Evolutionary conservation across 1,140 invertebrate genomes (phyloP), one percentile per base, ranked within the genome.

Genomic region (Ostrea denselamellosa): DNA sequence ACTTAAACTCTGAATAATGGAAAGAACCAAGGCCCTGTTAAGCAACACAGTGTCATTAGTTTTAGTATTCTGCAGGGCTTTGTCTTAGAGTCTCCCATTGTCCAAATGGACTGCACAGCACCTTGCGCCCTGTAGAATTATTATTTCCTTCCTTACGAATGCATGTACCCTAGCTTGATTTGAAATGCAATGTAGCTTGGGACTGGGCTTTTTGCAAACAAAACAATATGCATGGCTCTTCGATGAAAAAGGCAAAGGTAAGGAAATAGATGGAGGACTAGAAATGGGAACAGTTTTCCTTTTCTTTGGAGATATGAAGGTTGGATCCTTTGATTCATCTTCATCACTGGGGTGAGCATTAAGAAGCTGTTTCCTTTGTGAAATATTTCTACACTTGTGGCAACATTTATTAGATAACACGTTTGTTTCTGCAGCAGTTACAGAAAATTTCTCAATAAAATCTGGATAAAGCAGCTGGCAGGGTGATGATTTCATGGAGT

Each of bases 21-120:
- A 28, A 25, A 25, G 22, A 5, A 71, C 65, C 7, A n/a, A 71
- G 25, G 65, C 22, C 25, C 65, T 71, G 22, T 71, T 71, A 7
- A 71, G 65, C 65, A 71, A 71, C 25, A 71, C 65, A 71, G 1
- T 12, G n/a, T 71, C 65, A 71, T 25, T 71, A 22, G 65, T 71
- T 25, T 34, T 25, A 71, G 22, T 71, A 22, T 34, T 28, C 25
- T 71, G n/a, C 22, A 71, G 1, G 25, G n/a, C 65, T 8, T 25
- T 7, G n/a, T 28, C 7, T 8, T 2, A 71, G 9, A 71, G 65
- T 25, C 25, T 25, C 9, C 22, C 65, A 12, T 12, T 25, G 10
- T 22, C 7, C 25, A 71, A 22, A 22, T 71, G n/a, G 65, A 3
- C 65, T 62, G 58, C 58, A 62, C 58, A 62, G 12, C 58, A 62